Evolutionary conservation across 2,113 vertebrate genomes (phyloP).

Genomic region (Cichladusa arquata): DNA sequence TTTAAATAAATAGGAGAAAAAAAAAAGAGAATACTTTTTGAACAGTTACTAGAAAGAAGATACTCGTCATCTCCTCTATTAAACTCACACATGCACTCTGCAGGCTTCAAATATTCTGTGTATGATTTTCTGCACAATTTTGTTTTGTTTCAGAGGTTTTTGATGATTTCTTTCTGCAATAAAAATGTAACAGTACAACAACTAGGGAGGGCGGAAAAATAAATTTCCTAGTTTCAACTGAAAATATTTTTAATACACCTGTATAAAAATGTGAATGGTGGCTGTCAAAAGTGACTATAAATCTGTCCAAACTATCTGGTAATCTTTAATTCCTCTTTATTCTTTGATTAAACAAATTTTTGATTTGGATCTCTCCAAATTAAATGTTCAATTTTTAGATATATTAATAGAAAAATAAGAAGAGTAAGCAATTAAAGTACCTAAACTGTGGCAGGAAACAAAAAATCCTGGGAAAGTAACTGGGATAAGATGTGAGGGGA

Average conservation of each 20-base stretch:
- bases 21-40: fast-evolving
- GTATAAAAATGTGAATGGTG: neutral
- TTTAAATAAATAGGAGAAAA: fast-evolving
- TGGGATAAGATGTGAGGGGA: fast-evolving
- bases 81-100: neutral
- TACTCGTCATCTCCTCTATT: neutral
- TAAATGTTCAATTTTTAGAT: neutral
- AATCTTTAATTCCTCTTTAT: neutral
- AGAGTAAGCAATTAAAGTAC: neutral
- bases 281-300: neutral
- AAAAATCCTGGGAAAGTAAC: neutral
- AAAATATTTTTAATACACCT: neutral
- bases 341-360: neutral
- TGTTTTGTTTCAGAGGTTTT: neutral
- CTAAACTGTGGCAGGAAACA: neutral
- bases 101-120: neutral
- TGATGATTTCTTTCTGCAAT: neutral
- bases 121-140: neutral
- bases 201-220: neutral
- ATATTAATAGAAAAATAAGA: neutral
- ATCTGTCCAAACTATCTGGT: neutral
- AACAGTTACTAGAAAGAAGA: neutral
- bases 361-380: neutral
- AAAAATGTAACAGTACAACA: neutral
- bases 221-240: neutral